Evolutionary conservation across 2,888 invertebrate genomes (phyloP).

Genomic region (Andrena fulva): DNA sequence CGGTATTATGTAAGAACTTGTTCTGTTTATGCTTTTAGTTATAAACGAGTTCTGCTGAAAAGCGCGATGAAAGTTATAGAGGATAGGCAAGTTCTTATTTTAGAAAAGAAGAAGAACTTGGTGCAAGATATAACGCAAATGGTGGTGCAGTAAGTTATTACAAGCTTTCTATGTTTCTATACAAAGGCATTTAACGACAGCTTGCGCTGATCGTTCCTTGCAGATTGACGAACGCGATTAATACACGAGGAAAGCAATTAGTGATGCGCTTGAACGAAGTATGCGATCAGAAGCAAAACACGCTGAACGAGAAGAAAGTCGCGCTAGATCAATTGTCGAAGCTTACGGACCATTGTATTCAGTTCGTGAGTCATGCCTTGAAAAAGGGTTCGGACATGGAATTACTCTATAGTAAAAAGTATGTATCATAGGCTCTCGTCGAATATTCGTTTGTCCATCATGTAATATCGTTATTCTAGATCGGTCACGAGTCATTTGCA

Average conservation of each 20-base stretch:
- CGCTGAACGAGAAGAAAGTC: constrained; percentile 93
- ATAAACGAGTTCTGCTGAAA: constrained; percentile 81
- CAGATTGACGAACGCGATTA: constrained; percentile 93
- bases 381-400: constrained; percentile 94
- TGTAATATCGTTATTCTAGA: constrained; percentile 68
- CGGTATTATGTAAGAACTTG: constrained; percentile 15
- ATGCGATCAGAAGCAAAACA: constrained; percentile 91
- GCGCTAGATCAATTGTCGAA: constrained; percentile 93
- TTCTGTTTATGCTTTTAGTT: constrained; percentile 70
- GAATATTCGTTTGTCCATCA: not conserved
- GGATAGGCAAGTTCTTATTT: constrained; percentile 93
- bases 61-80: constrained; percentile 90
- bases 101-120: constrained; percentile 93
- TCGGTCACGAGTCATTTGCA: constrained; percentile 89
- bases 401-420: constrained; percentile 93
- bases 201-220: constrained; percentile 47
- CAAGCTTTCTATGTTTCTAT: not conserved
- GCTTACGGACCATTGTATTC: constrained; percentile 95
- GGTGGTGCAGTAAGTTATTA: constrained; percentile 90
- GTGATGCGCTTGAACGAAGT: constrained; percentile 93
- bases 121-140: constrained; percentile 95
- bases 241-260: constrained; percentile 92
- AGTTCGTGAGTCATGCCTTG: constrained; percentile 92
- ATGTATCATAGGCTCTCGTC: constrained; percentile 75
- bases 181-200: too few relatives aligned